phyloP scores from a whole-genome alignment of 2,888 invertebrate species.

The Tachystola acroxantha region DNA sequence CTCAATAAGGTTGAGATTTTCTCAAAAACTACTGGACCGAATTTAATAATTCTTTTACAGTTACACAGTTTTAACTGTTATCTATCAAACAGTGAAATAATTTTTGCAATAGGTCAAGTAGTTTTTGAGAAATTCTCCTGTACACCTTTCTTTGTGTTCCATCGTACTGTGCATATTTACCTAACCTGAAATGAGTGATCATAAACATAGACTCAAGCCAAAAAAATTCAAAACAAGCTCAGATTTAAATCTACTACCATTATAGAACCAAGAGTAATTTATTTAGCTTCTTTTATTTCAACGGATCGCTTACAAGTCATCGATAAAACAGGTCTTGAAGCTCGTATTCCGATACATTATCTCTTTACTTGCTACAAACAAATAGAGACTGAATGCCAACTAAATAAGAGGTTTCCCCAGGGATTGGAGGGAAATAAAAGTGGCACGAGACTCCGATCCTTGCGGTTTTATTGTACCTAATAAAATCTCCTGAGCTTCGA shows the following conservation, averaged over 20 bases:
- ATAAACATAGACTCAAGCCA: too few species aligned
- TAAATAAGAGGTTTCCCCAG: slow-evolving; percentile 38
- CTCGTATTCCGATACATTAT: slow-evolving; percentile 7
- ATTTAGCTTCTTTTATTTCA: slow-evolving; percentile 13
- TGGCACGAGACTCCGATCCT: slow-evolving; percentile 25
- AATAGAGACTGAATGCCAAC: slow-evolving; percentile 39
- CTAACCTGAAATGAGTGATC: too few species aligned
- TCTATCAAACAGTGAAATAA: too few species aligned
- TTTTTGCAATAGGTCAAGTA: too few species aligned
- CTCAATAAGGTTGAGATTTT: too few species aligned
- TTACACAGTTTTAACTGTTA: too few species aligned
- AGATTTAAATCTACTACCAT: slow-evolving; percentile 7
- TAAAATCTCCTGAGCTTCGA: slow-evolving; percentile 38
- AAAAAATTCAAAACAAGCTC: slow-evolving; percentile 5
- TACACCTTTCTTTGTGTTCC: too few species aligned
- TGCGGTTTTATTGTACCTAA: slow-evolving; percentile 43
- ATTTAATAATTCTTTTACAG: too few species aligned
- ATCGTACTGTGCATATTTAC: too few species aligned
- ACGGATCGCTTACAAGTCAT: slow-evolving; percentile 13
- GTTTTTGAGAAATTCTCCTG: too few species aligned
- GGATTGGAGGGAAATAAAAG: slow-evolving; percentile 35
- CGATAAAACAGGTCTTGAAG: slow-evolving; percentile 9
- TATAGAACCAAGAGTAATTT: slow-evolving; percentile 13
- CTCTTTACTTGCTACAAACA: slow-evolving; percentile 28
- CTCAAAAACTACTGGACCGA: too few species aligned